Percentiles rank a stretch among this genome's conserved stretches.
Conservation (phyloP, 2,113 vertebrate species). For the Seriola quinqueradiata region DNA sequence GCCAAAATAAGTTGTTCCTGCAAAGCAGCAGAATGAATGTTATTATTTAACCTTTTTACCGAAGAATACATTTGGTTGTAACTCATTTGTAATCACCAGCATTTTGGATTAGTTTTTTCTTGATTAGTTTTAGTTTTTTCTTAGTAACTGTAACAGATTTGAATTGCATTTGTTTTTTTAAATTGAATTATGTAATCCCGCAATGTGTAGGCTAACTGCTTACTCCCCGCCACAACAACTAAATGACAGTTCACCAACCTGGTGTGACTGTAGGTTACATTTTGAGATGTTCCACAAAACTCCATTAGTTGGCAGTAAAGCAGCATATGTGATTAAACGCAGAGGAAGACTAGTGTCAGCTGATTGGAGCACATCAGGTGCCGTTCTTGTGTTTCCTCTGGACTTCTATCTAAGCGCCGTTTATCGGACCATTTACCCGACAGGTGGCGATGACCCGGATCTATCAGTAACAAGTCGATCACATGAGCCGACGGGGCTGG, state of each 20-base stretch:
- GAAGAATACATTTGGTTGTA: no score
- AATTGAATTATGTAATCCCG: no score
- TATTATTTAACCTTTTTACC: no score
- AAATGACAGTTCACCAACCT: neutral
- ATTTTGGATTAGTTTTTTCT: no score
- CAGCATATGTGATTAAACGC: slow-evolving; percentile 20
- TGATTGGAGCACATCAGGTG: slow-evolving; percentile 30
- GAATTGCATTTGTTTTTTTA: no score
- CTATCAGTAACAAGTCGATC: slow-evolving; percentile 28
- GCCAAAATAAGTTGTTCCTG: no score
- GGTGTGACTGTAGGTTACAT: neutral
- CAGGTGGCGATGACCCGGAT: slow-evolving; percentile 27
- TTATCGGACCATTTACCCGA: slow-evolving; percentile 36
- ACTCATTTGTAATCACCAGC: no score
- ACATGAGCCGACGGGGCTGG: slow-evolving; percentile 24
- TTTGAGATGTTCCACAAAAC: slow-evolving; percentile 18
- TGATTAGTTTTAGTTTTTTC: no score
- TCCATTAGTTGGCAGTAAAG: slow-evolving; percentile 60
- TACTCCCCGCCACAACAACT: no score
- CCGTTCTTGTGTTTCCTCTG: neutral
- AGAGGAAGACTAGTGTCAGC: slow-evolving; percentile 46
- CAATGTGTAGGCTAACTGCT: no score
- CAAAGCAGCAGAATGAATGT: no score
- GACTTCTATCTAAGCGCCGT: slow-evolving; percentile 13
- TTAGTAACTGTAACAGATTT: no score